Evolutionary conservation across 92 coral and sea anemone genomes (phyloP).

Genomic region (Actinernus sp.): DNA sequence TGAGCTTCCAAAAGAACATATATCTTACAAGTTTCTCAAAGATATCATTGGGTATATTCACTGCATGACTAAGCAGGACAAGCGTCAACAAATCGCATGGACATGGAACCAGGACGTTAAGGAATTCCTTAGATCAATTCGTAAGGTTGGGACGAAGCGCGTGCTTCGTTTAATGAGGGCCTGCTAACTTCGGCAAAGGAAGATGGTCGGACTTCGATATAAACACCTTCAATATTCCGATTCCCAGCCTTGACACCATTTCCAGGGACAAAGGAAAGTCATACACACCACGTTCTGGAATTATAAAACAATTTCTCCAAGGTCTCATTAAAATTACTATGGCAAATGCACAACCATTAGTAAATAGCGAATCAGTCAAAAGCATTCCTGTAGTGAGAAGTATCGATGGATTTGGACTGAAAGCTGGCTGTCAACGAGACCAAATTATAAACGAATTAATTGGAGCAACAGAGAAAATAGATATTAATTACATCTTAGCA

Average conservation of each 20-base stretch:
- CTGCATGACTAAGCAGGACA: conserved; percentile 34
- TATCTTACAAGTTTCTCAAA: conserved; percentile 17
- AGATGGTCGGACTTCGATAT: conserved; percentile 28
- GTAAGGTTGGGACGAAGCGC: conserved; percentile 30
- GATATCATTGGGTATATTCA: conserved; percentile 24
- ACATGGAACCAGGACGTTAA: conserved; percentile 25
- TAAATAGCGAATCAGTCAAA: conserved; percentile 9
- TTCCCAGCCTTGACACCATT: conserved; percentile 25
- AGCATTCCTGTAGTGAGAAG: conserved; percentile 22
- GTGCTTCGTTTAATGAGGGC: conserved; percentile 32
- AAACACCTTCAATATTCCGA: conserved; percentile 14
- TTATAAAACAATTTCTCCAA: conserved; percentile 20
- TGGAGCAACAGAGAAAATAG: conserved; percentile 28
- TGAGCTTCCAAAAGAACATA: conserved; percentile 29
- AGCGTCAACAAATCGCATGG: conserved; percentile 17
- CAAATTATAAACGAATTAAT: conserved; percentile 37
- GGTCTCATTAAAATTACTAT: conserved; percentile 23
- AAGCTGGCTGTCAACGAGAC: conserved; percentile 51
- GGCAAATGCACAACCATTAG: conserved; percentile 28
- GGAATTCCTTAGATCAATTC: conserved; percentile 24
- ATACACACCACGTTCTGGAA: conserved; percentile 32
- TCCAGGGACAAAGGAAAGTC: conserved; percentile 37
- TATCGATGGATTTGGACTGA: conserved; percentile 31
- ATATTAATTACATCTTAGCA: conserved; percentile 26
- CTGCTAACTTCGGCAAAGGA: conserved; percentile 14